Base-by-base conservation (phyloP, 2,113 vertebrate genomes). In the Henicopernis longicauda region DNA sequence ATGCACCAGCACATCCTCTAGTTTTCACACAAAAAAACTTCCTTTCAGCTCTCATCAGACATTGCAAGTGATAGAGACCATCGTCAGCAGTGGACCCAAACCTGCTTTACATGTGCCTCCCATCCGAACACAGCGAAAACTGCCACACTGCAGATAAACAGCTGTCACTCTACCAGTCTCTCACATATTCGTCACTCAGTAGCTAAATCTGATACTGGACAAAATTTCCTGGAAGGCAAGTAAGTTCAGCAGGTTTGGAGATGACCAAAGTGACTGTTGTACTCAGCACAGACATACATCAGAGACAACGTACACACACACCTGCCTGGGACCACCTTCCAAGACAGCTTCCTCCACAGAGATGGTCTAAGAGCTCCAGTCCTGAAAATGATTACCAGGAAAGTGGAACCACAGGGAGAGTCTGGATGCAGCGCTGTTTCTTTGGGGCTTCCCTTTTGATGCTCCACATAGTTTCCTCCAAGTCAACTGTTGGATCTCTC, bases 1-100 rank as follows among this genome's bases (percentile, higher is more conserved):
- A 34, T 27, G 14, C 32, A 77, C 18, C 8, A 57, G n/a, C 0
- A 0, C 27, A 42, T 91, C 45, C 16, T 65, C 70, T 74, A 13
- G 13, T 74, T 86, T 89, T 82, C 45, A 66, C 8, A 27, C 11
- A 57, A 42, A 82, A 88, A 78, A 34, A 66, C 27, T 49, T 77
- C 13, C 44, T 84, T 87, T 79, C 57, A 86, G 10, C 9, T 82
- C 11, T 76, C 12, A 34, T 32, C 14, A 40, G 16, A 45, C 16
- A 36, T 18, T 23, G 13, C 27, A 85, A 73, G 40, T 29, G 45
- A 86, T 14, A 62, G 47, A 69, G 10, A 62, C 31, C 36, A 79
- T 27, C 2, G 5, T 27, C 79, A 79, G 31, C 15, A 70, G 15
- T 7, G 10, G 40, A 58, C n/a, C 7, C 19, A 38, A 70, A 88